Evolutionary conservation across 2,888 invertebrate genomes (phyloP).

Genomic region (Pantelozetes paolii): DNA sequence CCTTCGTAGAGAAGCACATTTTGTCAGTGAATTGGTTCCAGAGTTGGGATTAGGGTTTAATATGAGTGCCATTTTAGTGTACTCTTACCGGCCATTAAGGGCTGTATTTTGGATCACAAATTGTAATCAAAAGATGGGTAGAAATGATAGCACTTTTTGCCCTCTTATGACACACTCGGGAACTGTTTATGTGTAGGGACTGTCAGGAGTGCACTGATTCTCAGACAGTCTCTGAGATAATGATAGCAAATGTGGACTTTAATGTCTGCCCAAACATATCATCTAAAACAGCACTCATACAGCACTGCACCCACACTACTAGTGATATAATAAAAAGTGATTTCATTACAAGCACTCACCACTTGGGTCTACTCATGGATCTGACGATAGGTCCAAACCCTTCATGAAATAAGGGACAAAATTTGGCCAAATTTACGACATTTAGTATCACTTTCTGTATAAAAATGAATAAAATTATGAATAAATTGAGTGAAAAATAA

Average conservation of each 20-base stretch:
- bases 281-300: background rate
- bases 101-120: slow-evolving; percentile 27
- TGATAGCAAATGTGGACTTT: slow-evolving; percentile 15
- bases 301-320: no score
- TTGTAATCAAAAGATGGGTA: slow-evolving; percentile 31
- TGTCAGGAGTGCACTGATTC: background rate
- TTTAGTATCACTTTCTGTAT: slow-evolving; percentile 88
- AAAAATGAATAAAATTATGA: background rate
- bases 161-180: slow-evolving; percentile 23
- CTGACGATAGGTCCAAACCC: slow-evolving; percentile 92
- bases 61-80: background rate
- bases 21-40: background rate
- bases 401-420: slow-evolving; percentile 76
- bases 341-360: slow-evolving; percentile 61
- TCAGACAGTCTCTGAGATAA: background rate
- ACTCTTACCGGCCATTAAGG: slow-evolving; percentile 17
- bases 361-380: slow-evolving; percentile 81
- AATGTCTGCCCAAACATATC: background rate
- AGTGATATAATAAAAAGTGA: background rate
- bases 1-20: no score
- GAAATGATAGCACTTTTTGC: slow-evolving; percentile 9
- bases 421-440: slow-evolving; percentile 92
- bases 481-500: slow-evolving; percentile 49
- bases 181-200: slow-evolving; percentile 25
- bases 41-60: slow-evolving; percentile 1